Conservation (phyloP, 2,797 vertebrate genomes). For the Morus bassanus region DNA sequence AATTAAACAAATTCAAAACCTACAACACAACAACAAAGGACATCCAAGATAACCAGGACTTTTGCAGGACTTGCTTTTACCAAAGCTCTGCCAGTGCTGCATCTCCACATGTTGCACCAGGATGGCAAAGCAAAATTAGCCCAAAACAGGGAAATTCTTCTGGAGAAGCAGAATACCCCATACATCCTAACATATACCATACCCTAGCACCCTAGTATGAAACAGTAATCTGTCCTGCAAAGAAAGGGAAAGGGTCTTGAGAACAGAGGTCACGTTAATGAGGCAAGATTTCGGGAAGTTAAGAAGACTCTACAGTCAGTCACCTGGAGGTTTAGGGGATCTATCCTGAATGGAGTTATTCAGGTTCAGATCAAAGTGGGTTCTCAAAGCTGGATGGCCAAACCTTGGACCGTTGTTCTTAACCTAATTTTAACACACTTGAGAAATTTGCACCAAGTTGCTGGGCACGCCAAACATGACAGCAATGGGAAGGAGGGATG, state of each 20-base stretch:
- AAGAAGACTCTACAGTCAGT: not conserved
- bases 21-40: not conserved
- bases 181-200: not conserved
- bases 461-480: not conserved
- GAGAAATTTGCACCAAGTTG: not conserved
- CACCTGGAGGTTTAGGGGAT: not conserved
- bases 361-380: not conserved
- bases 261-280: not conserved
- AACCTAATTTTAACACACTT: not conserved
- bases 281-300: not conserved
- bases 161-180: not conserved
- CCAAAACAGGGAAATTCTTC: not conserved
- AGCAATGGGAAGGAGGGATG: not conserved
- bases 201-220: not conserved
- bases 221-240: not conserved
- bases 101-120: not conserved
- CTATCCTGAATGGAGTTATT: not conserved
- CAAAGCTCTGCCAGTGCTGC: not conserved
- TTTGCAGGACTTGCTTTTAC: not conserved
- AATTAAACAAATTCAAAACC: slow-evolving; percentile 7
- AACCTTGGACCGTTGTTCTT: not conserved
- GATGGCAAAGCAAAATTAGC: not conserved
- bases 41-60: not conserved
- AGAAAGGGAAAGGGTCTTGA: not conserved
- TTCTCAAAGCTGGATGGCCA: not conserved